These are phyloP conservation scores for Xestia rhomboidea DNA, from an alignment of 2,888 invertebrate species.

Conservation along the genomic window DNA sequence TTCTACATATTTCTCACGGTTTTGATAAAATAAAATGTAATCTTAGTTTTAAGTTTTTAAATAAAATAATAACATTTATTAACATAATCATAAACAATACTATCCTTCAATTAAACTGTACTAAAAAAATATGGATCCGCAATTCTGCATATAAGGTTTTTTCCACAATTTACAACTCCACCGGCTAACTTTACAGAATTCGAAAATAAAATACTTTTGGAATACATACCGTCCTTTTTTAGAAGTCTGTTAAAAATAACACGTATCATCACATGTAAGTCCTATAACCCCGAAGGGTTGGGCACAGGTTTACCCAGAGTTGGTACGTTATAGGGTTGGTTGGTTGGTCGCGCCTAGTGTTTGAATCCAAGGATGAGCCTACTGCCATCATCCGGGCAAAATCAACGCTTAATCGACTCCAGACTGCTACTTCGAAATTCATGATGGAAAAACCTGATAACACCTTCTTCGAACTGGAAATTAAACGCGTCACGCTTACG, in stretches of 20 bases:
- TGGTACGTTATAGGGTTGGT: no score
- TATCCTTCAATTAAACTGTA: background rate
- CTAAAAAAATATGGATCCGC: background rate
- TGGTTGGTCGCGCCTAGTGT: no score
- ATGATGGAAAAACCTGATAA: background rate
- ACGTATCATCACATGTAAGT: no score
- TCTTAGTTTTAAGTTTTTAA: background rate
- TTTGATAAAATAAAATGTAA: conserved; percentile 22
- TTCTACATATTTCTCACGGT: conserved; percentile 16
- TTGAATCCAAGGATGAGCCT: background rate
- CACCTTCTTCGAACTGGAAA: background rate
- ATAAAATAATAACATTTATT: conserved; percentile 14
- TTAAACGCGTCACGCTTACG: background rate
- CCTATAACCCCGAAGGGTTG: no score
- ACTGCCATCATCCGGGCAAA: background rate
- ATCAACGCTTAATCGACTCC: background rate
- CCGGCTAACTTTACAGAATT: no score
- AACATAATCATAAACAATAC: background rate
- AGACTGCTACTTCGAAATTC: background rate
- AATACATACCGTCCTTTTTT: no score
- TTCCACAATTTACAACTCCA: no score
- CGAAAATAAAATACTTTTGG: no score
- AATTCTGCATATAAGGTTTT: no score
- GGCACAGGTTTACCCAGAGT: no score
- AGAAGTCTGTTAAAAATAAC: no score